Evolutionary conservation across 2,113 vertebrate species (phyloP).

Genomic region (Entomyzon cyanotis): DNA sequence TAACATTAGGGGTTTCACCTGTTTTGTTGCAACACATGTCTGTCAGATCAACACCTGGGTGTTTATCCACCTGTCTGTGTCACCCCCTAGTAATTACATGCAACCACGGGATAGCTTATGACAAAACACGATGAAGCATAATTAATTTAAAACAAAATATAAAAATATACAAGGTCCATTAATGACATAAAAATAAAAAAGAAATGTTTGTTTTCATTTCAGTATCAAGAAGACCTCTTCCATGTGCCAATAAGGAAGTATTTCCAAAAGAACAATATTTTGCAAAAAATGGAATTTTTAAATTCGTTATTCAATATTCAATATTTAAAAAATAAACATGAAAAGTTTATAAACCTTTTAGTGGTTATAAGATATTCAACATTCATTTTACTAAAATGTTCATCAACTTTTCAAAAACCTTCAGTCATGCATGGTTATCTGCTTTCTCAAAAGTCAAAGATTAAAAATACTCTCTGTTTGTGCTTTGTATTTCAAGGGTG

Average conservation of each 20-base stretch:
- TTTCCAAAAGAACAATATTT: background rate
- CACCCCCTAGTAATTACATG: background rate
- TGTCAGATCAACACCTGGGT: background rate
- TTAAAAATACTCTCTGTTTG: background rate
- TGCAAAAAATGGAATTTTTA: background rate
- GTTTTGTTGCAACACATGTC: background rate
- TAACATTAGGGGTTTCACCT: background rate
- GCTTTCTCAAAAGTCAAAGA: background rate
- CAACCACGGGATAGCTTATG: background rate
- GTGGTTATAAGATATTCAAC: background rate
- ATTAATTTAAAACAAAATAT: background rate
- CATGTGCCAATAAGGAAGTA: background rate
- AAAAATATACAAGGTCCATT: background rate
- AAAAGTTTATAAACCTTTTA: background rate
- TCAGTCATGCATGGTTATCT: background rate
- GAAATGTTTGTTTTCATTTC: background rate
- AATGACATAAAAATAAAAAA: background rate
- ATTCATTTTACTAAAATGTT: background rate
- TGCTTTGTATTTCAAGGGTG: constrained; percentile 74
- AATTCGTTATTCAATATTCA: no score
- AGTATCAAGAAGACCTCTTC: background rate
- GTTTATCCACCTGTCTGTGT: background rate
- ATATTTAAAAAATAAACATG: no score
- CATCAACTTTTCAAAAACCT: background rate
- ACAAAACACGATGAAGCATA: background rate